A percentile compares a stretch with the other conserved stretches of the same genome.
Evolutionary conservation across 1,140 invertebrate species (phyloP).

Genomic region (Lepeophtheirus salmonis): DNA sequence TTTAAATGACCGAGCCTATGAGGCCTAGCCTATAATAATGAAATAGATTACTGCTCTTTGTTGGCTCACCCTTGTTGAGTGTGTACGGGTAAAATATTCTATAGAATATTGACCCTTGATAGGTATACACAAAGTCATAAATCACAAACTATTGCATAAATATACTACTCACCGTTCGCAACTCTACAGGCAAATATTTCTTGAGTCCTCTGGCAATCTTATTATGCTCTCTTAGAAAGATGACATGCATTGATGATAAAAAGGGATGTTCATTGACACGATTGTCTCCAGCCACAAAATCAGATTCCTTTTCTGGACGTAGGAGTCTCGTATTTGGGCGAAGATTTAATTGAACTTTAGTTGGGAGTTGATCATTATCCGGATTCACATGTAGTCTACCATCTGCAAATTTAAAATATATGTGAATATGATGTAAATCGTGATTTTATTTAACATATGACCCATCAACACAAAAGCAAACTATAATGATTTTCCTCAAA

Average conservation of each 20-base stretch:
- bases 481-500: too few relatives aligned
- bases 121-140: too few relatives aligned
- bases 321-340: slow-evolving; percentile 6
- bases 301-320: background rate
- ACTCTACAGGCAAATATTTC: slow-evolving; percentile 3
- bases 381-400: slow-evolving; percentile 18
- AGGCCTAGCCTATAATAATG: background rate
- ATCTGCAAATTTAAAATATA: background rate
- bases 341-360: slow-evolving; percentile 21
- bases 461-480: too few relatives aligned
- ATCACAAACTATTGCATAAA: background rate
- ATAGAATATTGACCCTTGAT: too few relatives aligned
- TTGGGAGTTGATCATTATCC: slow-evolving; percentile 15
- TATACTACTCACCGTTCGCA: slow-evolving; percentile 1
- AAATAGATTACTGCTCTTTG: background rate
- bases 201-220: slow-evolving; percentile 30
- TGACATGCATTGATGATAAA: slow-evolving; percentile 38
- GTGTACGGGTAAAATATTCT: too few relatives aligned
- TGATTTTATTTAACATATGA: too few relatives aligned
- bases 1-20: too few relatives aligned
- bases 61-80: background rate
- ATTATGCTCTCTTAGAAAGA: slow-evolving; percentile 38
- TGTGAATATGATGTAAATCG: too few relatives aligned
- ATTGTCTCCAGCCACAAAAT: slow-evolving; percentile 33
- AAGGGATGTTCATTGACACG: slow-evolving; percentile 42